Base-by-base conservation (phyloP, 1,140 invertebrate species). In the Andricus grossulariae region DNA sequence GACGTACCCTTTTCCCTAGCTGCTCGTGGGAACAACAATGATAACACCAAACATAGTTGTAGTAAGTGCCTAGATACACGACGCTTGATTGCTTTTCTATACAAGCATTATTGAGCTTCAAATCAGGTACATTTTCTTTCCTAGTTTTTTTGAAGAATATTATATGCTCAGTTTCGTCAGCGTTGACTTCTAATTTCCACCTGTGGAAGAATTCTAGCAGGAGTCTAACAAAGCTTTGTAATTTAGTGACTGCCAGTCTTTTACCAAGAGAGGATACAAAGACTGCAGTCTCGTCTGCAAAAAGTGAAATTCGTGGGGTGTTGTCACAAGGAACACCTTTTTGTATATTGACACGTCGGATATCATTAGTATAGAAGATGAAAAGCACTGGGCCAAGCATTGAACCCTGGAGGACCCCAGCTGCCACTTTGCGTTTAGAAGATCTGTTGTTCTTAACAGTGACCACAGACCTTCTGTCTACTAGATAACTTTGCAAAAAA, bases 31-130 rank as follows among this genome's bases (percentile, higher is more conserved):
- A n/a, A n/a, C n/a, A n/a, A n/a, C n/a, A n/a, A n/a, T n/a, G n/a
- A n/a, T n/a, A n/a, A n/a, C n/a, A n/a, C n/a, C n/a, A n/a, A n/a
- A n/a, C n/a, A n/a, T n/a, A n/a, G n/a, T n/a, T n/a, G n/a, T n/a
- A n/a, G n/a, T n/a, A n/a, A n/a, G n/a, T n/a, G n/a, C 86, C 84
- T 45, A 87, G 71, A 71, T 87, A 87, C 76, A 85, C 87, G 11
- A 82, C 79, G 32, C 50, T 49, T 50, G 1, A 60, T 73, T 77
- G 49, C 70, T 49, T 49, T 49, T 71, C 45, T 45, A 71, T 45
- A 39, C 16, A 2, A 15, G 12, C 11, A 49, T 45, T 71, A 71
- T 39, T 13, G 2, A 71, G 15, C 39, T 71, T 16, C 49, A 6
- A n/a, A 45, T n/a, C n/a, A n/a, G n/a, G n/a, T n/a, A n/a, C n/a